These are phyloP conservation scores for Odontocolon sp. DNA, from an alignment of 2,888 invertebrate species.

Conservation along the genomic window DNA sequence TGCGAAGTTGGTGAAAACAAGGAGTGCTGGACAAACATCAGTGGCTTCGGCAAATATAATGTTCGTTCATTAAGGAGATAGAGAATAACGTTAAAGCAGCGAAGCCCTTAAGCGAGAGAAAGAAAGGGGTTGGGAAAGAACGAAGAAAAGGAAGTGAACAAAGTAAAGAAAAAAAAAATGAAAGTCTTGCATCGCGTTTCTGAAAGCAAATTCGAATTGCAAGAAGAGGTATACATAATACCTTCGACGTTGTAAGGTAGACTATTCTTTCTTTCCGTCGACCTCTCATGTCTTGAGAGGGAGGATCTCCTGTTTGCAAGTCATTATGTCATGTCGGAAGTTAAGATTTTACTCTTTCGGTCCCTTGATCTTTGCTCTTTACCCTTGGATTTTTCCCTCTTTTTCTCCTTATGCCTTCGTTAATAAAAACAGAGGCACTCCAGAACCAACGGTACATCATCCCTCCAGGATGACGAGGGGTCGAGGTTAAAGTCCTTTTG, in stretches of 20 bases:
- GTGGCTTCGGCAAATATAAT: constrained; percentile 74
- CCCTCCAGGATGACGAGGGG: not conserved
- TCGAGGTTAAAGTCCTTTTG: constrained; percentile 27
- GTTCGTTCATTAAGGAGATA: constrained; percentile 70
- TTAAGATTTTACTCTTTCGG: constrained; percentile 61
- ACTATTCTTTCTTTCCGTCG: constrained; percentile 5
- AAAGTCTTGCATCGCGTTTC: not conserved
- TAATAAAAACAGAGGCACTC: constrained; percentile 19
- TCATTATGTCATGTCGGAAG: constrained; percentile 74
- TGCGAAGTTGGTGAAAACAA: constrained; percentile 77
- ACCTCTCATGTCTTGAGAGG: constrained; percentile 38
- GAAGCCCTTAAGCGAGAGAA: constrained; percentile 21
- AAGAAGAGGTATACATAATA: not conserved
- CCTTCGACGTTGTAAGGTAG: constrained; percentile 5
- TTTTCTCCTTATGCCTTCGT: not conserved
- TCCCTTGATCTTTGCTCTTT: constrained; percentile 28
- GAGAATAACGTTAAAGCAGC: constrained; percentile 21
- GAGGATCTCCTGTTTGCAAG: constrained; percentile 76
- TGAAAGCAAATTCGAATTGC: constrained; percentile 14
- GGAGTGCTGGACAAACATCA: constrained; percentile 77
- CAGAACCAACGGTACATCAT: not conserved
- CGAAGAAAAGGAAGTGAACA: constrained; percentile 56
- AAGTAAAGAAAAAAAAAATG: constrained; percentile 5
- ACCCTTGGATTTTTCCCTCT: not conserved
- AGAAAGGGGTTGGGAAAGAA: constrained; percentile 6